Conservation (phyloP, 2,797 vertebrate species). For the Chaetodon trifasciatus region DNA sequence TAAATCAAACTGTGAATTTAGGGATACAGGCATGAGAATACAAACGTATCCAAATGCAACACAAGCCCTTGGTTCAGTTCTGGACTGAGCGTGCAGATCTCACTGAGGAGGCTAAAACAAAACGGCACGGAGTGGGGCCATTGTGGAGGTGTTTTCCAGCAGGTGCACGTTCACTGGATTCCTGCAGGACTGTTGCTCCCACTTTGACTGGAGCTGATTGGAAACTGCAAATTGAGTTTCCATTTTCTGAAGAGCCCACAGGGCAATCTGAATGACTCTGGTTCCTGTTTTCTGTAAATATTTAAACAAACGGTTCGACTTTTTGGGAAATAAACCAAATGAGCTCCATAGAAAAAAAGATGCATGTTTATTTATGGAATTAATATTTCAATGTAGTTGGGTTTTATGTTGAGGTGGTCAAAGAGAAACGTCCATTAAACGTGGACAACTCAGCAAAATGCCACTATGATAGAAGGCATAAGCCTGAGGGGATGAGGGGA, state of each 20-base stretch:
- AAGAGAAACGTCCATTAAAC: neutral
- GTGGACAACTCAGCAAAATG: neutral
- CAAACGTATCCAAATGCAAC: neutral
- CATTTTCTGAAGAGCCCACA: neutral
- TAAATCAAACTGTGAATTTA: conserved; percentile 26
- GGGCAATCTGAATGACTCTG: neutral
- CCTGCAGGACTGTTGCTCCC: neutral
- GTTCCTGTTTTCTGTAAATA: neutral
- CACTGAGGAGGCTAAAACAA: conserved; percentile 12
- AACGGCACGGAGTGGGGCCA: conserved; percentile 20
- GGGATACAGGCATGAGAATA: neutral
- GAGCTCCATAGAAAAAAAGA: no score
- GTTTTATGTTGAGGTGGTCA: neutral
- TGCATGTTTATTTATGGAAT: neutral
- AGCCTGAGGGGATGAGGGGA: neutral
- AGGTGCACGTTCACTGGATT: conserved; percentile 2
- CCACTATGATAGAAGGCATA: no score
- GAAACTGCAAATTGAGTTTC: neutral
- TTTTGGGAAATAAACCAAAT: no score
- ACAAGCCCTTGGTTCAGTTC: neutral
- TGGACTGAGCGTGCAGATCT: conserved; percentile 21
- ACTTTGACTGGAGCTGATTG: neutral
- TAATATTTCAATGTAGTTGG: neutral
- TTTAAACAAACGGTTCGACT: neutral
- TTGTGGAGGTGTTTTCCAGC: neutral